These are phyloP conservation scores for Cepphus grylle DNA, from an alignment of 2,113 vertebrate genomes.

Conservation along the genomic window DNA sequence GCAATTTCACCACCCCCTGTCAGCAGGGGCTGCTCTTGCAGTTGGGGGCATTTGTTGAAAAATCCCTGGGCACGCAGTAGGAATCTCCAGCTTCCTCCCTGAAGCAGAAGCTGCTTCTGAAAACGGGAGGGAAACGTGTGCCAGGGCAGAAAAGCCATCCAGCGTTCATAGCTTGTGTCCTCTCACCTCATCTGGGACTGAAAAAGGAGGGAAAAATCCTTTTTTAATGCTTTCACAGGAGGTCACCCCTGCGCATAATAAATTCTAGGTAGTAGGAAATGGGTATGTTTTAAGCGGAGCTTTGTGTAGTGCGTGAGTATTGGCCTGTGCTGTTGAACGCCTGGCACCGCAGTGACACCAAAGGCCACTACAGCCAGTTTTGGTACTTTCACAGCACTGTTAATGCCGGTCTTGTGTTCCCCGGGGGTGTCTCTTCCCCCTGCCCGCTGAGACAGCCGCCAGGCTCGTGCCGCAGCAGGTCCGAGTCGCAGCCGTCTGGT, in stretches of 20 bases:
- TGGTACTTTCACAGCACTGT: not conserved
- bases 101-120: not conserved
- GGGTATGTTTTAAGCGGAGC: not conserved
- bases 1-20: not conserved
- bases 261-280: not conserved
- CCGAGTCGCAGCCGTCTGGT: not conserved
- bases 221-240: not conserved
- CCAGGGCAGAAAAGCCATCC: not conserved
- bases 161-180: not conserved
- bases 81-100: not conserved
- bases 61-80: not conserved
- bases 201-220: not conserved
- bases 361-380: not conserved
- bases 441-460: not conserved
- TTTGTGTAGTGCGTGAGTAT: not conserved
- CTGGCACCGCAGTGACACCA: not conserved
- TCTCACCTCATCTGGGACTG: not conserved
- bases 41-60: not conserved
- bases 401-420: not conserved
- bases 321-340: not conserved
- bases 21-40: not conserved
- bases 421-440: not conserved
- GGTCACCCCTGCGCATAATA: not conserved
- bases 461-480: not conserved
- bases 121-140: rapidly evolving